These are phyloP conservation scores for Cheilosia vernalis DNA, from an alignment of 2,888 invertebrate genomes.

Conservation along the genomic window DNA sequence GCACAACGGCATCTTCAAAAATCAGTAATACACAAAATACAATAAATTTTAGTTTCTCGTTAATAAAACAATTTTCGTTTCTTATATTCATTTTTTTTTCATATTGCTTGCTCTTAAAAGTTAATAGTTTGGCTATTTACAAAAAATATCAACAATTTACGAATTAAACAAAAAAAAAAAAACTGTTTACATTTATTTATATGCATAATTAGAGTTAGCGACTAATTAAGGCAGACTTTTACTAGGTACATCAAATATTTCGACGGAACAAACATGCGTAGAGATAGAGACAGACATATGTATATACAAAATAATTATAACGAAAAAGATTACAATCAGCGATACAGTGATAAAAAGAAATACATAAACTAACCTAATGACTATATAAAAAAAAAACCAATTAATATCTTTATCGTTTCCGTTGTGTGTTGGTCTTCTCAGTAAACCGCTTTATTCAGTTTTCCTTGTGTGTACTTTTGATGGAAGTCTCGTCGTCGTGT, in stretches of 20 bases:
- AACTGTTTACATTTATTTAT: not conserved
- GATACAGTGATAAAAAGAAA: conserved; percentile 19
- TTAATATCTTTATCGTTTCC: conserved; percentile 54
- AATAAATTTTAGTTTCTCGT: conserved; percentile 27
- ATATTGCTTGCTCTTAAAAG: conserved; percentile 49
- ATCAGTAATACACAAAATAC: conserved; percentile 19
- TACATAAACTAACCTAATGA: conserved; percentile 68
- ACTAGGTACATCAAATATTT: conserved; percentile 59
- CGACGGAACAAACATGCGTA: conserved; percentile 15
- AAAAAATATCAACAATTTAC: conserved; percentile 54
- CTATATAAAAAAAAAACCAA: conserved; percentile 58
- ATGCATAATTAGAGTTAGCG: conserved; percentile 55
- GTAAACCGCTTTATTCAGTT: not conserved
- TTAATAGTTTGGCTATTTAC: conserved; percentile 68
- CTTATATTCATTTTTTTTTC: conserved; percentile 1
- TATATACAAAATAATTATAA: conserved; percentile 36
- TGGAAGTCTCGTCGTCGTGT: conserved; percentile 2
- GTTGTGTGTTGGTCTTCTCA: conserved; percentile 32
- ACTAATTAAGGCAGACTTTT: conserved; percentile 74
- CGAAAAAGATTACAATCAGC: conserved; percentile 6
- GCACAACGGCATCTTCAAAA: conserved; percentile 64
- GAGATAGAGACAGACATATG: conserved; percentile 8
- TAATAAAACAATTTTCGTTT: conserved; percentile 32
- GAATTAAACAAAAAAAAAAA: conserved; percentile 34
- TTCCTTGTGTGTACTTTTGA: not conserved